A percentile compares a stretch with the other conserved stretches of the same genome.
These are phyloP conservation scores for Andricus grossulariae DNA, from an alignment of 1,140 invertebrate species.

Conservation along the genomic window DNA sequence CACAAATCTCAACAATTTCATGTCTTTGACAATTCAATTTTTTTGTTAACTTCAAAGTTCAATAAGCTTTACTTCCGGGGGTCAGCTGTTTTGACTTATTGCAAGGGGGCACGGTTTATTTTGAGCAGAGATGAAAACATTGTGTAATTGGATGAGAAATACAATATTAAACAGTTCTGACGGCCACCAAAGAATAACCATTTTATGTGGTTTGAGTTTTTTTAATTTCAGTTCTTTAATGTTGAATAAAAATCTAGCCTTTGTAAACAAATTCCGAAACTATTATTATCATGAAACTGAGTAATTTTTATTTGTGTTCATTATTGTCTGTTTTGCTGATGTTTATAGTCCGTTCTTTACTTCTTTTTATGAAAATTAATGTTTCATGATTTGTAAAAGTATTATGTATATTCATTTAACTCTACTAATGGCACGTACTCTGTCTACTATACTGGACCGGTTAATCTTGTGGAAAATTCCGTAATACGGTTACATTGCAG, in stretches of 20 bases:
- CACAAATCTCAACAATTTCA: conserved; percentile 26
- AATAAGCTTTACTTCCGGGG: not conserved
- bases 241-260: not conserved
- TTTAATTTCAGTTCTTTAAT: not conserved
- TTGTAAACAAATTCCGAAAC: not conserved
- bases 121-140: no score
- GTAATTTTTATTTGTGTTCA: not conserved
- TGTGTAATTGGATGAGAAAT: no score
- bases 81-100: not conserved
- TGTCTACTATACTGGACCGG: no score
- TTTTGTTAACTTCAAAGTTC: not conserved
- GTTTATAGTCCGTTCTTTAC: no score
- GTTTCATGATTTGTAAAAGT: no score
- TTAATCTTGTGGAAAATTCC: no score
- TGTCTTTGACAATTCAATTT: not conserved
- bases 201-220: not conserved
- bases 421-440: no score
- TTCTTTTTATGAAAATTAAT: no score
- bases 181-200: not conserved
- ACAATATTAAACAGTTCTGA: no score
- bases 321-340: not conserved
- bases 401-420: no score
- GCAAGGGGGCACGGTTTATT: no score
- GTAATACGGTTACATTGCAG: no score
- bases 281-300: not conserved